Base-by-base conservation (phyloP, 2,113 vertebrate genomes). In the Ailurus styani region DNA sequence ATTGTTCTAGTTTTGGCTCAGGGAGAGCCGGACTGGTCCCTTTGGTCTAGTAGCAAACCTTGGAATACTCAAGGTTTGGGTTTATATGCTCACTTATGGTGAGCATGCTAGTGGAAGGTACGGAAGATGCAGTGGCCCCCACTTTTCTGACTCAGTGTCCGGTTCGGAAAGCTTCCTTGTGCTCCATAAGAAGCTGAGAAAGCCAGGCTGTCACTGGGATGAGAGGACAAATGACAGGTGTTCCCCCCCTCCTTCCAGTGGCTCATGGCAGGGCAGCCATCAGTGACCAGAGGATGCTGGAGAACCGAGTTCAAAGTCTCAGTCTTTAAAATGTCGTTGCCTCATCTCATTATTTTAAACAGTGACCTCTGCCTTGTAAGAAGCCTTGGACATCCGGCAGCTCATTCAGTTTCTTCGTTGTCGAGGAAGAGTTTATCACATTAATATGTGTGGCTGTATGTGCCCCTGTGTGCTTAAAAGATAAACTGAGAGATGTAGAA, bases 51-150 rank as follows among this genome's bases (percentile, higher is more conserved):
- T 18, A 34, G 54, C 3, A 27, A 66, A 47, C 3, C 27, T 34
- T 0, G 8, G 18, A 37, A 27, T 31, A 9, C 54, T 3, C 0
- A 21, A 62, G 42, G 11, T 73, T 37, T 70, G 34, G 42, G 12
- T 37, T 52, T 40, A 0, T 7, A 2, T 34, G 78, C 31, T 52
- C 5, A 15, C 0, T 34, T 29, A 6, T 2, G 57, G 20, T 55
- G n/a, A 4, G 72, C 29, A 0, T 7, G 50, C 6, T 27, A 7
- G 42, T 1, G 6, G n/a, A 23, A 27, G 31, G 13, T 0, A 37
- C 0, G 1, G 54, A 21, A n/a, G 29, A 4, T 0, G 11, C 31
- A 5, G 57, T 5, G 57, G 12, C 52, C 40, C 0, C 34, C 0
- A 7, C 9, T 25, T 37, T 34, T 15, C 20, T 5, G 54, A 37